A percentile compares a stretch with the other conserved stretches of the same genome.
Conservation (phyloP, 2,888 invertebrate species). For the Chelonus formosanus region DNA sequence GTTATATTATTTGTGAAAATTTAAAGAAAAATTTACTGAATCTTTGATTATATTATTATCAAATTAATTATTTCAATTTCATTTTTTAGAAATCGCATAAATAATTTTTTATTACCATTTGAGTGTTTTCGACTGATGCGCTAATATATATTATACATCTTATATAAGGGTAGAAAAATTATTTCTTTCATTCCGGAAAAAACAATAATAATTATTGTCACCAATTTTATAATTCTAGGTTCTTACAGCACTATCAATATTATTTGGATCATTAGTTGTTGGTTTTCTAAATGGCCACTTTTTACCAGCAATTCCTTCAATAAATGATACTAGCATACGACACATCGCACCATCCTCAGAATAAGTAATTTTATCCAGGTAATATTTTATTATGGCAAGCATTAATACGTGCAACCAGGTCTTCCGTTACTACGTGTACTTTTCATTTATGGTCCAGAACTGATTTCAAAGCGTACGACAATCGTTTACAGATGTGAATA, state of each 20-base stretch:
- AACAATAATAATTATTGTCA: background rate
- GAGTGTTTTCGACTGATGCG: too few species aligned
- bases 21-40: too few species aligned
- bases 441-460: slow-evolving; percentile 60
- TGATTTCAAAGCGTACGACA: slow-evolving; percentile 45
- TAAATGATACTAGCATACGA: slow-evolving; percentile 63
- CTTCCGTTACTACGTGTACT: slow-evolving; percentile 72
- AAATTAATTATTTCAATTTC: background rate
- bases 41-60: too few species aligned
- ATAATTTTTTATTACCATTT: background rate
- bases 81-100: background rate
- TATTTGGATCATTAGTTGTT: slow-evolving; percentile 86
- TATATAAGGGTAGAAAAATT: too few species aligned
- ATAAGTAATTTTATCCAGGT: slow-evolving; percentile 50
- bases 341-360: too few species aligned
- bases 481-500: slow-evolving; percentile 50
- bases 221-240: slow-evolving; percentile 69
- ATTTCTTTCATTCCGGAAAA: too few species aligned
- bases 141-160: too few species aligned
- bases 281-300: slow-evolving; percentile 88
- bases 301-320: slow-evolving; percentile 81
- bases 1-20: too few species aligned
- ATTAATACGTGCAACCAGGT: slow-evolving; percentile 67
- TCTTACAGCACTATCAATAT: slow-evolving; percentile 84
- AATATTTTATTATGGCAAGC: slow-evolving; percentile 67